These are phyloP conservation scores for Balanococcus diminutus DNA, from an alignment of 2,888 invertebrate genomes.

Conservation along the genomic window DNA sequence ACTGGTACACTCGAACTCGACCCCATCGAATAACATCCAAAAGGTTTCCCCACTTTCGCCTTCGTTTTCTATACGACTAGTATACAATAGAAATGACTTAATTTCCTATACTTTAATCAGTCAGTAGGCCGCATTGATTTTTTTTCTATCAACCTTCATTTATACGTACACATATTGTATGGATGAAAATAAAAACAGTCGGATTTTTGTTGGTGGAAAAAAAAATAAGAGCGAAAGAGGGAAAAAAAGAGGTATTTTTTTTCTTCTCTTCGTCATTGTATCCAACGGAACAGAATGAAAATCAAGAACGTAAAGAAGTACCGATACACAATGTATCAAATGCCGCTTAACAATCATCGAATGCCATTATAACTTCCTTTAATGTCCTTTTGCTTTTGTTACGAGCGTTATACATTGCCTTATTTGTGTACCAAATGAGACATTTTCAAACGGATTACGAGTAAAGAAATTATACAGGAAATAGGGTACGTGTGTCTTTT, in stretches of 20 bases:
- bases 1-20: too few relatives aligned
- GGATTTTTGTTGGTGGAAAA: not conserved
- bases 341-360: conserved; percentile 54
- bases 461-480: conserved; percentile 55
- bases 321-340: conserved; percentile 52
- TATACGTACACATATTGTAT: not conserved
- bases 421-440: conserved; percentile 55
- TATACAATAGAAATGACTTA: not conserved
- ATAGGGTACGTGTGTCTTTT: conserved; percentile 46
- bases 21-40: not conserved
- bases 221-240: not conserved
- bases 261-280: conserved; percentile 9
- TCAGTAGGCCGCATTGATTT: conserved; percentile 38
- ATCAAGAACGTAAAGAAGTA: conserved; percentile 53
- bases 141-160: not conserved
- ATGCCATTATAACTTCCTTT: conserved; percentile 55
- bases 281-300: conserved; percentile 46
- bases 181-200: not conserved
- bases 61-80: not conserved
- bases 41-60: not conserved
- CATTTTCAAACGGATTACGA: conserved; percentile 54
- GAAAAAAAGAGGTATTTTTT: conserved; percentile 46
- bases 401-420: conserved; percentile 53
- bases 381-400: conserved; percentile 53
- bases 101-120: conserved; percentile 27